Evolutionary conservation across 2,113 vertebrate genomes (phyloP), one percentile per base, ranked within the genome.

Genomic region (Gnathonemus longibarbis): DNA sequence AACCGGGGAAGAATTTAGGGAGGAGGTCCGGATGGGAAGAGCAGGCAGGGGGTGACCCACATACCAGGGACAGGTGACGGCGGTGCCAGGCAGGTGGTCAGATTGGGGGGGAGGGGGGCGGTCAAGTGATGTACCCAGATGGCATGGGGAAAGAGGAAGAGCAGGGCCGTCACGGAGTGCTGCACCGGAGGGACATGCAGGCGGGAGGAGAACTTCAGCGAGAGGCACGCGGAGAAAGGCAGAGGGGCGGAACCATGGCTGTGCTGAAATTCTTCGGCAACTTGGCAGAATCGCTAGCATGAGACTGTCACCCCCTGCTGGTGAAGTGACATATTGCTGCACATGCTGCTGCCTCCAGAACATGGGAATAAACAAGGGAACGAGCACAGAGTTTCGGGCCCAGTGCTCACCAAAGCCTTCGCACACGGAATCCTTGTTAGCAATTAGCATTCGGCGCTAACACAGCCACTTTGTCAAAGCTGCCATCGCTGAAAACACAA

Each of bases 1-100:
- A 31, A 39, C 39, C 17, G 17, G 27, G 10, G 6, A 42, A 19
- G 24, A 89, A 80, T 83, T 46, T 31, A n/a, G 53, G 70, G 35
- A 24, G 49, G 53, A 21, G 27, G 50, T 77, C 39, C 7, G 15
- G 27, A 53, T 87, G 5, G 52, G 31, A 48, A 83, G 35, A 8
- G 39, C 9, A 77, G 80, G 77, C 52, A 11, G 48, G 49, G 91
- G 89, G 90, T 91, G 93, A 92, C 92, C 93, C 92, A 93, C 58
- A 92, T 92, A 91, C 89, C 87, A 50, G 27, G 27, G 90, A 92
- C 89, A 92, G 91, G 90, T 92, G 90, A 91, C 84, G 88, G 90
- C 77, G 87, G 90, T 77, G 70, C 83, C 80, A 88, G 92, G 91
- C 91, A 92, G 92, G 92, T 91, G 93, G 92, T 91, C 91, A 93